A percentile compares a stretch with the other conserved stretches of the same genome.
These are phyloP conservation scores for Gymnopithys bicolor DNA, from an alignment of 2,797 vertebrate species.

Conservation along the genomic window DNA sequence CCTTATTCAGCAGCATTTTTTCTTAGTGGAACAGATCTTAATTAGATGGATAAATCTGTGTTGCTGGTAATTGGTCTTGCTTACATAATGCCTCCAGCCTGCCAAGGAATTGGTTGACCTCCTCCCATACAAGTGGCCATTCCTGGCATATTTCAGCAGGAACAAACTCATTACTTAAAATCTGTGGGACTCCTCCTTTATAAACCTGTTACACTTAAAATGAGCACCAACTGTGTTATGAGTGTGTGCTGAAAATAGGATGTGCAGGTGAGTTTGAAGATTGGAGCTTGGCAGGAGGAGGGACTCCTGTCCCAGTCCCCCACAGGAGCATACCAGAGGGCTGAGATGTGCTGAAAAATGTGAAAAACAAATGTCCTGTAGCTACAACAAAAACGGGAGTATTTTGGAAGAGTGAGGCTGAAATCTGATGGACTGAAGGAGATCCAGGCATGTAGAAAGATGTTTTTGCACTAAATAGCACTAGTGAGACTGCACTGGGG, in stretches of 20 bases:
- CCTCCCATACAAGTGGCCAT: not conserved
- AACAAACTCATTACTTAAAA: not conserved
- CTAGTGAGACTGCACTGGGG: not conserved
- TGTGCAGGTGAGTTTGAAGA: not conserved
- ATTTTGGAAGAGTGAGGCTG: not conserved
- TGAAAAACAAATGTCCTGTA: not conserved
- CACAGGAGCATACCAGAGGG: not conserved
- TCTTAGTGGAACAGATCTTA: not conserved
- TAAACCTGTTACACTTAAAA: not conserved
- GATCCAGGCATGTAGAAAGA: not conserved
- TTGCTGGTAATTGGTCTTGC: not conserved
- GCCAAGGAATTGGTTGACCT: not conserved
- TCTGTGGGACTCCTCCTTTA: not conserved
- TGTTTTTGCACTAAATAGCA: rapidly evolving
- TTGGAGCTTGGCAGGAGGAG: not conserved
- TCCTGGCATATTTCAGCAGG: not conserved
- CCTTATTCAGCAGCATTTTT: rapidly evolving
- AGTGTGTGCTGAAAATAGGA: not conserved
- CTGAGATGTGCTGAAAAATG: not conserved
- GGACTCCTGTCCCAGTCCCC: not conserved
- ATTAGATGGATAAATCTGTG: not conserved
- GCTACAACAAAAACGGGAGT: not conserved
- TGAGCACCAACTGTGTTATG: not conserved
- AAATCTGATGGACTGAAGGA: not conserved
- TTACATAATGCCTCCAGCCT: slow-evolving; percentile 15